Evolutionary conservation across 2,113 vertebrate genomes (phyloP), one percentile per base, ranked within the genome.

Genomic region (Anarhynchus alexandrinus): DNA sequence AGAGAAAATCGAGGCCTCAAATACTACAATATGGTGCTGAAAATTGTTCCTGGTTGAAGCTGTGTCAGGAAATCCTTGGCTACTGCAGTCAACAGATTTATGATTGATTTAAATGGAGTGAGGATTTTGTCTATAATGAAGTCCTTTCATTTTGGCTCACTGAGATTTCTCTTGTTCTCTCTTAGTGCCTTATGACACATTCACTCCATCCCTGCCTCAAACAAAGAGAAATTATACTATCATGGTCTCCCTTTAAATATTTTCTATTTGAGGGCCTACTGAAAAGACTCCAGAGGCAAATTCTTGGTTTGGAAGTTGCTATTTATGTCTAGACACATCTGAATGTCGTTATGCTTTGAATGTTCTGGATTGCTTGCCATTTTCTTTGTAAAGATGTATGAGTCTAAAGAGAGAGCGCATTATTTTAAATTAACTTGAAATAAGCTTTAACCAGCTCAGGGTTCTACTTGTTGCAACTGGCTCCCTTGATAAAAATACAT

Each of bases 141-240:
- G 71, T 55, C 71, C 86, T 93, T 97, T 96, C 93, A 89, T 84
- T 94, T 76, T 82, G 91, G 30, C 64, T 89, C 34, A 66, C 86
- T 91, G 96, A 94, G 89, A 88, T 96, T 85, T 57, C 80, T 89
- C 86, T 90, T 95, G 95, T 96, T 94, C 94, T 80, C 62, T 91
- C 66, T 47, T 16, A 36, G 81, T 52, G 83, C 77, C 83, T 86
- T 77, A 87, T 95, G 94, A 97, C 94, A 96, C 93, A 96, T 85
- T 83, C 78, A 91, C 89, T 95, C 95, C 78, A 82, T 90, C 87
- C 82, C 89, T 70, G 91, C 85, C 82, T 93, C 84, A 93, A 34
- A 96, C 93, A 96, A 95, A 95, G 95, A 80, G 89, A 96, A 96
- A 94, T 96, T 96, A 91, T 93, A n/a, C 58, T 97, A 88, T 90